phyloP scores from a whole-genome alignment of 2,797 vertebrate genomes.

The Phylloscopus collybita region DNA sequence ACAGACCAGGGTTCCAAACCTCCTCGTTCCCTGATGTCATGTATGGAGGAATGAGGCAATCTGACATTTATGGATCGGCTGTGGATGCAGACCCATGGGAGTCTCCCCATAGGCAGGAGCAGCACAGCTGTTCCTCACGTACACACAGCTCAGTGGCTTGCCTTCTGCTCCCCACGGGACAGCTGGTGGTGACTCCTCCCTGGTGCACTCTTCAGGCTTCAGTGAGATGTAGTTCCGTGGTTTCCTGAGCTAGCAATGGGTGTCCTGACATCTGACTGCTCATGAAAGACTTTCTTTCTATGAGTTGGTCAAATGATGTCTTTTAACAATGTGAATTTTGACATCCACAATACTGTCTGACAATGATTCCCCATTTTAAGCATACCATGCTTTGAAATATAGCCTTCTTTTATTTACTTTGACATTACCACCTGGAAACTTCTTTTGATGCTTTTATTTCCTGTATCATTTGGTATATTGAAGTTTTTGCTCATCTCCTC shows the following conservation, averaged over 20 bases:
- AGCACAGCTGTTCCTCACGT: fast-evolving
- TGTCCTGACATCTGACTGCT: neutral
- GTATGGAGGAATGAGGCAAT: neutral
- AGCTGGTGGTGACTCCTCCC: neutral
- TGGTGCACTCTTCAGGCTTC: neutral
- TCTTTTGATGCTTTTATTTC: neutral
- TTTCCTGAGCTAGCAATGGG: neutral
- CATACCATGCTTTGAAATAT: neutral
- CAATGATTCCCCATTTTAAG: neutral
- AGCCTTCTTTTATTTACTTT: neutral
- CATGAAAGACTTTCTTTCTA: neutral
- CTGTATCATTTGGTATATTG: neutral
- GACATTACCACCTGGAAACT: neutral
- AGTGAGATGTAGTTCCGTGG: neutral
- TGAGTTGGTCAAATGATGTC: neutral
- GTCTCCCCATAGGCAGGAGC: neutral
- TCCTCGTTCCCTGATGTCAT: neutral
- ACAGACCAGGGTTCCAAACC: neutral
- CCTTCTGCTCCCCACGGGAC: fast-evolving
- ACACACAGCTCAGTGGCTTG: fast-evolving
- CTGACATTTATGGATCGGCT: fast-evolving
- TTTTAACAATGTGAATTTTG: neutral
- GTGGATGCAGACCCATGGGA: neutral
- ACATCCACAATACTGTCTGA: neutral
- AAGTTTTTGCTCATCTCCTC: neutral